phyloP scores from a whole-genome alignment of 1,140 invertebrate genomes.

The Caenorhabditis remanei region DNA sequence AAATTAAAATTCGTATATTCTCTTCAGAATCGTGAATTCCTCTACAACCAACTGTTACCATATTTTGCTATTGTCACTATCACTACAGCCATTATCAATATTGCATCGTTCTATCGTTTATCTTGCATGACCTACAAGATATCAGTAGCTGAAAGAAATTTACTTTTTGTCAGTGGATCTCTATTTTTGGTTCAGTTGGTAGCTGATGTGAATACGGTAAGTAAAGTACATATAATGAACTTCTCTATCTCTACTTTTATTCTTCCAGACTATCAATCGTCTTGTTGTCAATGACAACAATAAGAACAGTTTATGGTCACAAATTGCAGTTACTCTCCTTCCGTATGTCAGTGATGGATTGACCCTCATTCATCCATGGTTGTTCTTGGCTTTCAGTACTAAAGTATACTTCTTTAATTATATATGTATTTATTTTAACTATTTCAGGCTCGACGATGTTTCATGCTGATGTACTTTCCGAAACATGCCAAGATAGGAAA shows the following conservation, averaged over 20 bases:
- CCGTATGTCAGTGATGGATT: slow-evolving; percentile 31
- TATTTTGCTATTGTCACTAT: not conserved
- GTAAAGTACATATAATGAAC: not conserved
- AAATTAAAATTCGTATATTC: not conserved
- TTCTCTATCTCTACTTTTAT: too few relatives aligned
- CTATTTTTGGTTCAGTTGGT: slow-evolving; percentile 15
- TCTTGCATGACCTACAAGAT: slow-evolving; percentile 17
- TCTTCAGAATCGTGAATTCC: not conserved
- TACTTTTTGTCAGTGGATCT: slow-evolving; percentile 21
- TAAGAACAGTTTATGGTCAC: not conserved
- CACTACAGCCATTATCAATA: not conserved
- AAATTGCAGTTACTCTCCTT: slow-evolving; percentile 16
- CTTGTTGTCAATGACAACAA: slow-evolving; percentile 15
- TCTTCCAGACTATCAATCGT: slow-evolving; percentile 10
- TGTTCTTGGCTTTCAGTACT: slow-evolving; percentile 10
- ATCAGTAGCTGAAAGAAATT: not conserved
- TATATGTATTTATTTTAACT: not conserved
- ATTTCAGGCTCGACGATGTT: slow-evolving; percentile 19
- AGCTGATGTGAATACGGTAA: slow-evolving; percentile 20
- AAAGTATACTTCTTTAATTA: not conserved
- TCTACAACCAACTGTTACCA: slow-evolving; percentile 11
- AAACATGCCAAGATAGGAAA: not conserved
- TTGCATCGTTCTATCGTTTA: slow-evolving; percentile 10
- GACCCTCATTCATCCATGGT: slow-evolving; percentile 15
- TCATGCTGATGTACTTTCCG: slow-evolving; percentile 26